phyloP scores from a whole-genome alignment of 2,888 invertebrate genomes.

The Drosophila acutilabella region DNA sequence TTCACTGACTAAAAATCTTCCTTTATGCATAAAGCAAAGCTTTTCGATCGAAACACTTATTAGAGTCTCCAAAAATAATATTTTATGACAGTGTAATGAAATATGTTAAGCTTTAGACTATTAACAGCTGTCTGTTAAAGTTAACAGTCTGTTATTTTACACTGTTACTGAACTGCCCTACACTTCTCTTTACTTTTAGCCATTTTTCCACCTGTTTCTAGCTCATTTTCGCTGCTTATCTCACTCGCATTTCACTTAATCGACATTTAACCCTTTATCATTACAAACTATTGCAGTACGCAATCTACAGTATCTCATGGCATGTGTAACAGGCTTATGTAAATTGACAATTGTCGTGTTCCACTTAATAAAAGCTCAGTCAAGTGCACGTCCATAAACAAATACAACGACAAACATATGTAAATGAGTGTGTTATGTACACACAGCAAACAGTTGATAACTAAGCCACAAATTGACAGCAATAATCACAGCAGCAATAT shows the following conservation, averaged over 20 bases:
- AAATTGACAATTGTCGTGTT: slow-evolving; percentile 72
- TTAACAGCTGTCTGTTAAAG: no score
- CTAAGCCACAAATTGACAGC: slow-evolving; percentile 56
- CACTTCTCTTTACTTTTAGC: no score
- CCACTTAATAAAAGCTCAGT: slow-evolving; percentile 61
- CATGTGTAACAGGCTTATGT: slow-evolving; percentile 46
- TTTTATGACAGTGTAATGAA: no score
- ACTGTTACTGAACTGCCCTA: no score
- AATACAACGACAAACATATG: neutral
- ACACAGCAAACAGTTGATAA: slow-evolving; percentile 45
- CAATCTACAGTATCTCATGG: slow-evolving; percentile 15
- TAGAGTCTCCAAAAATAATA: no score
- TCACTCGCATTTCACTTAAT: slow-evolving; percentile 4
- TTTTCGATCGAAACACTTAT: neutral
- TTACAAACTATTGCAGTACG: neutral
- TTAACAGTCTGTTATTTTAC: no score
- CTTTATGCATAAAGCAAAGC: neutral
- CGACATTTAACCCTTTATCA: slow-evolving; percentile 18
- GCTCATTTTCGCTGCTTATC: neutral
- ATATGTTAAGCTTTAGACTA: no score
- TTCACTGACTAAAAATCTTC: neutral
- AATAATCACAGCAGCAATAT: slow-evolving; percentile 41
- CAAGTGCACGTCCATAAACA: slow-evolving; percentile 39
- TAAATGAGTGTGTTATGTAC: slow-evolving; percentile 6
- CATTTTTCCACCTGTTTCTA: no score